phyloP scores from a whole-genome alignment of 2,888 invertebrate genomes.

The Lysandra bellargus region DNA sequence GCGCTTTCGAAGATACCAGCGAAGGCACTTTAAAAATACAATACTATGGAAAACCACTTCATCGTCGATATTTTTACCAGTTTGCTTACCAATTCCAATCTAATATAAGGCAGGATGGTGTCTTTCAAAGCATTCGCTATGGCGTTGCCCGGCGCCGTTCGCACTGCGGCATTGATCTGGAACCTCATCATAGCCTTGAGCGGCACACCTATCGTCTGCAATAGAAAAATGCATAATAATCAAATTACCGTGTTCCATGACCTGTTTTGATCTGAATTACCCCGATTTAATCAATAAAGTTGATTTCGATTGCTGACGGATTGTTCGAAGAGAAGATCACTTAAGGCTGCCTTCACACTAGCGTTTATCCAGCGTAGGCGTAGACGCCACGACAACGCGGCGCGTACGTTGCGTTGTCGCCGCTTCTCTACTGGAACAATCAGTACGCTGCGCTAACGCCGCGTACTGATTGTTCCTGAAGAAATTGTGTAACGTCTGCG shows the following conservation, averaged over 20 bases:
- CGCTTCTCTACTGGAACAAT: no score
- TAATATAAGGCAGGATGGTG: constrained; percentile 84
- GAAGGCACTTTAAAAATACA: no score
- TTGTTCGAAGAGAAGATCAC: not conserved
- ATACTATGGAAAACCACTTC: no score
- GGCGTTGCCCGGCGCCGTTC: constrained; percentile 81
- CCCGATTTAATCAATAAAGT: no score
- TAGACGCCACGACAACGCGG: no score
- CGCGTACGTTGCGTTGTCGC: no score
- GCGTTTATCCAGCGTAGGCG: no score
- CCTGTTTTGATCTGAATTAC: not conserved
- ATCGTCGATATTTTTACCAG: not conserved
- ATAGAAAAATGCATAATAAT: not conserved
- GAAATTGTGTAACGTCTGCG: no score
- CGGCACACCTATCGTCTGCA: constrained; percentile 84
- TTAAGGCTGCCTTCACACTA: no score
- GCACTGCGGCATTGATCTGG: constrained; percentile 87
- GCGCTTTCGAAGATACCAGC: not conserved
- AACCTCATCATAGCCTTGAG: constrained; percentile 82
- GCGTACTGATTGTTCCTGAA: no score
- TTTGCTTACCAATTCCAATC: constrained; percentile 84
- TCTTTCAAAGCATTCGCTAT: constrained; percentile 82
- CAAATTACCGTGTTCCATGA: not conserved
- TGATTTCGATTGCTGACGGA: no score
- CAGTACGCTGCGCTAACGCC: no score